Evolutionary conservation across 1,140 invertebrate genomes (phyloP).

Genomic region (Dryas iulia): DNA sequence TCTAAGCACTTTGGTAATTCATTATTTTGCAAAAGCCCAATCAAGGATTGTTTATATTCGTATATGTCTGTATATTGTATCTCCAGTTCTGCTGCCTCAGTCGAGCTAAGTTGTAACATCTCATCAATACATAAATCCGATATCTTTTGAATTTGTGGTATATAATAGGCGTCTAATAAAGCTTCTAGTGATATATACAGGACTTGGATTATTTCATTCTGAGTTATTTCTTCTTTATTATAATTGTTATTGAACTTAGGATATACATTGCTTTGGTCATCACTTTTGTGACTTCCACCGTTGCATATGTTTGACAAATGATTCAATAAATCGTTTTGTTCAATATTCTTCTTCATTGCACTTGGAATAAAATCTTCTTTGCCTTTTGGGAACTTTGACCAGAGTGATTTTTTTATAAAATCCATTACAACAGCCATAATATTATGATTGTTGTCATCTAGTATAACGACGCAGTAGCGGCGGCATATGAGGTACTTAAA

Average conservation of each 20-base stretch:
- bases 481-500: slow-evolving; percentile 52
- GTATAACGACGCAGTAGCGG: slow-evolving; percentile 38
- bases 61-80: neutral
- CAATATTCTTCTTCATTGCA: neutral
- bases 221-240: neutral
- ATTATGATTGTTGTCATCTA: slow-evolving; percentile 38
- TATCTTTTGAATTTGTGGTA: neutral
- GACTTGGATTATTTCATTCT: neutral
- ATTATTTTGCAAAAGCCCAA: slow-evolving; percentile 36
- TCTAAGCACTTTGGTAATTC: slow-evolving; percentile 29
- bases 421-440: slow-evolving; percentile 49
- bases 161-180: neutral
- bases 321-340: neutral
- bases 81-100: neutral
- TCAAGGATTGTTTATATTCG: neutral
- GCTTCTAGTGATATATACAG: neutral
- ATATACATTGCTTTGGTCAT: no score
- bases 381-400: neutral
- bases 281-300: neutral
- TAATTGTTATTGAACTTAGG: no score
- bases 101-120: neutral
- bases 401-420: slow-evolving; percentile 39
- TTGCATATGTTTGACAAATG: neutral
- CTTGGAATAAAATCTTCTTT: neutral
- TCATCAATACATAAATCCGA: neutral